Conservation (phyloP, 2,797 vertebrate genomes). For the Cirrhinus molitorella region DNA sequence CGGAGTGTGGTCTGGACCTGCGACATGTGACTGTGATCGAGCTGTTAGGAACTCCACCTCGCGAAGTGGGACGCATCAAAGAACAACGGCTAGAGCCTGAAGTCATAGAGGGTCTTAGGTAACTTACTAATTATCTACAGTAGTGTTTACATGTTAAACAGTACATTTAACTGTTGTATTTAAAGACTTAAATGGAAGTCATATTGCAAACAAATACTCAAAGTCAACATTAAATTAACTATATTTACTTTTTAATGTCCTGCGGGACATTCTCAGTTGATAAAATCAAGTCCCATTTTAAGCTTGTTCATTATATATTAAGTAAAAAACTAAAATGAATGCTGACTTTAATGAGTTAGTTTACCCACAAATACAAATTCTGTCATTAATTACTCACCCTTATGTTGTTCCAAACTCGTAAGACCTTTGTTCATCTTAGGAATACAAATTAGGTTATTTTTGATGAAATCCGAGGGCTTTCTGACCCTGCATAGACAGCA, state of each 20-base stretch:
- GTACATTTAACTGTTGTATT: neutral
- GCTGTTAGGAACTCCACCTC: constrained; percentile 88
- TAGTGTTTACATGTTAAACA: neutral
- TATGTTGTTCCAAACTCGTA: too few relatives aligned
- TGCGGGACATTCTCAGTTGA: neutral
- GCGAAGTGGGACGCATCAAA: constrained; percentile 88
- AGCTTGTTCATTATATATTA: neutral
- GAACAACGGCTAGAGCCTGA: constrained; percentile 80
- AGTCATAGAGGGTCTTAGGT: constrained; percentile 93
- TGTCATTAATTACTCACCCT: too few relatives aligned
- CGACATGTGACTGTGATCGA: constrained; percentile 88
- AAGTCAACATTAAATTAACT: neutral
- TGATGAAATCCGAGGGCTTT: too few relatives aligned
- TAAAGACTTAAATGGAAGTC: neutral
- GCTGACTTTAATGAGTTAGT: too few relatives aligned
- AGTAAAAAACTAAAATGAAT: constrained; percentile 6
- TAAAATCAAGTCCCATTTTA: neutral
- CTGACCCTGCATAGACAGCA: too few relatives aligned
- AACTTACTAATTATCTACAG: constrained; percentile 24
- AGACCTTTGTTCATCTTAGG: too few relatives aligned
- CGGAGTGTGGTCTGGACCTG: constrained; percentile 89
- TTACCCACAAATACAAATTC: too few relatives aligned
- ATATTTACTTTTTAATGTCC: neutral
- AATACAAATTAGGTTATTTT: too few relatives aligned
- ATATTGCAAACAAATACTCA: neutral